phyloP scores from a whole-genome alignment of 2,888 invertebrate species.

The Alloplasta piceator region DNA sequence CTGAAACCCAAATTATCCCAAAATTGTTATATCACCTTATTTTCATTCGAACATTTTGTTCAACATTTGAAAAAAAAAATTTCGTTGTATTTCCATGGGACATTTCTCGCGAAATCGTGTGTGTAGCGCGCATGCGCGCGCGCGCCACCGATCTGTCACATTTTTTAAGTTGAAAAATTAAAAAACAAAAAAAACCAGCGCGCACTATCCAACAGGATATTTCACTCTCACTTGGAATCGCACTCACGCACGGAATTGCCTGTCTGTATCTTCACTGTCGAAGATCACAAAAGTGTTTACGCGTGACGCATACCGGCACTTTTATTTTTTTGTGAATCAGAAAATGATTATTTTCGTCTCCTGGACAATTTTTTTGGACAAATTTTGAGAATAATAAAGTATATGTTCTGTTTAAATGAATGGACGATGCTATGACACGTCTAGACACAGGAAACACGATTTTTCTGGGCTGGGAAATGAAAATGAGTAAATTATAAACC shows the following conservation, averaged over 20 bases:
- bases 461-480: not conserved
- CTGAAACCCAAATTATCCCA: not conserved
- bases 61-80: not conserved
- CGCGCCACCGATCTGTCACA: conserved; percentile 62
- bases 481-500: conserved; percentile 6
- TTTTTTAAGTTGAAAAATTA: no score
- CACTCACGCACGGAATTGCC: not conserved
- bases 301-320: conserved; percentile 21
- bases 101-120: conserved; percentile 45
- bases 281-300: not conserved
- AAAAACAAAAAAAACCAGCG: no score
- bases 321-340: no score
- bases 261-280: not conserved
- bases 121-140: conserved; percentile 56
- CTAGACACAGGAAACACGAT: not conserved
- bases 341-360: no score
- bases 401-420: no score
- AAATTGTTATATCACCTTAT: no score
- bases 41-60: not conserved
- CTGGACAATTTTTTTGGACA: not conserved
- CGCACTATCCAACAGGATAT: conserved; percentile 23
- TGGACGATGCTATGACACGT: not conserved
- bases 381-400: not conserved
- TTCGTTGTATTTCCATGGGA: conserved; percentile 13
- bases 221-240: conserved; percentile 57